phyloP scores from a whole-genome alignment of 37 sponge, comb jelly and placozoan genomes.

The Diacarnus erythraeanus region DNA sequence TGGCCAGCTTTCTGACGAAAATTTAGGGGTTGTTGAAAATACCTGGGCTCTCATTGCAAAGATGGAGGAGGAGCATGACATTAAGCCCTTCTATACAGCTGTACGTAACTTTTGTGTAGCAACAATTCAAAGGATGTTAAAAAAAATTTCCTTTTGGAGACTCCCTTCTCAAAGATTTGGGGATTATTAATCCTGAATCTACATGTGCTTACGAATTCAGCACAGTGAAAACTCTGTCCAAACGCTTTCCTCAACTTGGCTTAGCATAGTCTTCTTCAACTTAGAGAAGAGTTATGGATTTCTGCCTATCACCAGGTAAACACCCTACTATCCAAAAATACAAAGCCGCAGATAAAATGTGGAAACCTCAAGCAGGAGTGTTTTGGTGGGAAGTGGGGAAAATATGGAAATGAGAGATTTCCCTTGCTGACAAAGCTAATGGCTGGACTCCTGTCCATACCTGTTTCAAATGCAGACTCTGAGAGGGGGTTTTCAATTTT shows the following conservation, averaged over 20 bases:
- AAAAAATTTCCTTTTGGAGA: slow-evolving; percentile 53
- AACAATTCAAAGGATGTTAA: slow-evolving; percentile 36
- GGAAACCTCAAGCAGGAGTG: too few species aligned
- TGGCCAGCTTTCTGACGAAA: not conserved
- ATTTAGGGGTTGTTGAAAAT: not conserved
- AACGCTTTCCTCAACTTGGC: not conserved
- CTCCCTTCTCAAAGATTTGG: slow-evolving; percentile 40
- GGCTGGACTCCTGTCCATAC: too few species aligned
- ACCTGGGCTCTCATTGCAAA: not conserved
- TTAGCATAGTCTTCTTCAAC: not conserved
- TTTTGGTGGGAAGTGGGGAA: too few species aligned
- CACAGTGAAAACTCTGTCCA: too few species aligned
- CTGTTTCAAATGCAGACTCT: too few species aligned
- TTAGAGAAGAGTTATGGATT: not conserved
- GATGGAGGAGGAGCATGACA: not conserved
- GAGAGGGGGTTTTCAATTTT: too few species aligned
- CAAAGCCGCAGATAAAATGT: too few species aligned
- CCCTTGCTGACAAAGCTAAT: too few species aligned
- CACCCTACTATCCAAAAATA: too few species aligned
- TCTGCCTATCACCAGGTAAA: too few species aligned
- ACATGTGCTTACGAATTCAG: not conserved
- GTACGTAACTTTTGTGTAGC: slow-evolving; percentile 26
- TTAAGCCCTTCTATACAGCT: slow-evolving; percentile 12
- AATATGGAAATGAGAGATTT: too few species aligned
- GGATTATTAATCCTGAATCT: not conserved